phyloP scores from a whole-genome alignment of 2,888 invertebrate species.

The Euphydryas editha region DNA sequence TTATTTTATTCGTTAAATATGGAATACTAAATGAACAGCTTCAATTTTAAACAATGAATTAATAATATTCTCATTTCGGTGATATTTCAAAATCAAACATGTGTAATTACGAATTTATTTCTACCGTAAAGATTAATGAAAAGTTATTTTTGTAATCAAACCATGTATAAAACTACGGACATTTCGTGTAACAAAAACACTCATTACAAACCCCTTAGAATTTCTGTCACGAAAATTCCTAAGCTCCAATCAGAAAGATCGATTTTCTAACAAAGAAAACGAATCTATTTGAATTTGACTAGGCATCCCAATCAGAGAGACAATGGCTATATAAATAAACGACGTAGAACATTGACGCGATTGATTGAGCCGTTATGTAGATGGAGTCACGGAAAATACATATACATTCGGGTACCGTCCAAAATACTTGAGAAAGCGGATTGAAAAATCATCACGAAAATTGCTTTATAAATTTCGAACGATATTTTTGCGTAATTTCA shows the following conservation, averaged over 20 bases:
- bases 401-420: conserved; percentile 13
- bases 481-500: too few species aligned
- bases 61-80: too few species aligned
- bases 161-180: background rate
- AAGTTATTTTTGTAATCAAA: background rate
- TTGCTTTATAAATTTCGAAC: too few species aligned
- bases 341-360: conserved; percentile 18
- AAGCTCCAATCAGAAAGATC: conserved; percentile 21
- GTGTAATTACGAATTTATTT: background rate
- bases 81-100: too few species aligned
- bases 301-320: conserved; percentile 31
- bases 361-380: conserved; percentile 31
- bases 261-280: conserved; percentile 24
- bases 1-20: too few species aligned
- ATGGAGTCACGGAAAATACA: conserved; percentile 24
- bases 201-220: background rate
- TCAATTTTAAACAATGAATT: too few species aligned
- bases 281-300: conserved; percentile 22
- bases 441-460: background rate
- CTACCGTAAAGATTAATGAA: background rate
- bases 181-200: background rate
- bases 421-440: conserved; percentile 2
- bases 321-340: conserved; percentile 34
- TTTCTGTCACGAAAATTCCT: conserved; percentile 13
- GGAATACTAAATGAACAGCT: too few species aligned